Base-by-base conservation (phyloP, 2,888 invertebrate species). In the Phymatocera aterrima region DNA sequence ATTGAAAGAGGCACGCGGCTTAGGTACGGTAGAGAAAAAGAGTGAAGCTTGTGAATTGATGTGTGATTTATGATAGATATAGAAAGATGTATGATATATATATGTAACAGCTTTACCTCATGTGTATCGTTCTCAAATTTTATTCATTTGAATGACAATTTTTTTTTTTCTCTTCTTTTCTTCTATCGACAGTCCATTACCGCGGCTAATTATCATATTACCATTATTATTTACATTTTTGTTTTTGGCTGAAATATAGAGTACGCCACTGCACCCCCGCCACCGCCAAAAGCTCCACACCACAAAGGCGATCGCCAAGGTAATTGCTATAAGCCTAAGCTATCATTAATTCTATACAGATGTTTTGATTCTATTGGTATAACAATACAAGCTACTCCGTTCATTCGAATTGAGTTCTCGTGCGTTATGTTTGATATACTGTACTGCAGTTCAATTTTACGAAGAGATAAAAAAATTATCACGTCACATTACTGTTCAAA, bases 271-370 rank as follows among this genome's bases (percentile, higher is more conserved):
- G 89, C 89, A 87, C 90, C 90, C 83, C 89, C 85, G 81, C 85
- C 88, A 83, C 90, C 90, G 83, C 90, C 90, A 85, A 90, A 90
- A 89, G 88, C 87, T 85, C 90, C 89, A 83, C 89, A 89, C 87
- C 88, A 85, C 89, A 88, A 87, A 87, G 87, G 87, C 87, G 89
- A 89, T 82, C 86, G 87, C 80, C 90, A 89, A 90, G 90, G 90
- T 90, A 90, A 90, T n/a, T 85, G 83, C 82, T 77, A 82, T 80
- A n/a, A n/a, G n/a, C n/a, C n/a, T n/a, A 61, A 74, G 77, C 78
- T 78, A 57, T 37, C 61, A 54, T 68, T 68, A 68, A 68, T 68
- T 68, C 12, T 68, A n/a, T n/a, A n/a, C n/a, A 68, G 46, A 18
- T 24, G 43, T 43, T 68, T 68, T 68, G 28, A 43, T 28, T 68